A percentile compares a stretch with the other conserved stretches of the same genome.
Conservation (phyloP, 2,113 vertebrate species). For the Aramus guarauna region DNA sequence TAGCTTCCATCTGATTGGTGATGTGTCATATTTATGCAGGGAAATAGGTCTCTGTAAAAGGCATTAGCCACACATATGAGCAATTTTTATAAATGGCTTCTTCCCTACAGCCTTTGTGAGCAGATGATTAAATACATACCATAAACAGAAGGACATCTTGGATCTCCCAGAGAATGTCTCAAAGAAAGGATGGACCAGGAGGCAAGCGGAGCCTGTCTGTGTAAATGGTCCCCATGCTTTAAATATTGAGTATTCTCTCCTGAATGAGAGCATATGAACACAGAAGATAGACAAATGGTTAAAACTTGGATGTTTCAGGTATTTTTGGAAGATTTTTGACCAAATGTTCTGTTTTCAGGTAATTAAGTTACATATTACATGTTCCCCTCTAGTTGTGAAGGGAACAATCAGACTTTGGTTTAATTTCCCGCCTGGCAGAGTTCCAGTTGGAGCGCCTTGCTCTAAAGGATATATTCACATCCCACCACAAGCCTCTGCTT, state of each 20-base stretch:
- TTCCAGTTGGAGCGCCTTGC: not conserved
- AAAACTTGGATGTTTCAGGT: not conserved
- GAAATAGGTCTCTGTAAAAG: not conserved
- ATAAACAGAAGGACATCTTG: not conserved
- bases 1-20: not conserved
- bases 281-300: not conserved
- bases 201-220: rapidly evolving
- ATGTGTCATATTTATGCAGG: not conserved
- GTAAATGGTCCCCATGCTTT: not conserved
- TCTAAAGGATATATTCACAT: not conserved
- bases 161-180: not conserved
- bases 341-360: not conserved
- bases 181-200: not conserved
- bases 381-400: not conserved
- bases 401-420: not conserved
- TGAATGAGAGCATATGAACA: not conserved
- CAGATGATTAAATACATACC: not conserved
- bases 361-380: not conserved
- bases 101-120: not conserved
- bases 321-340: not conserved
- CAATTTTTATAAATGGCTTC: not conserved
- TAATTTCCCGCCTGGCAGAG: not conserved
- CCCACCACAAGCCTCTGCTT: not conserved
- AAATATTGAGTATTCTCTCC: not conserved
- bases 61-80: not conserved